phyloP scores from a whole-genome alignment of 2,888 invertebrate genomes.

The Trichogramma evanescens region DNA sequence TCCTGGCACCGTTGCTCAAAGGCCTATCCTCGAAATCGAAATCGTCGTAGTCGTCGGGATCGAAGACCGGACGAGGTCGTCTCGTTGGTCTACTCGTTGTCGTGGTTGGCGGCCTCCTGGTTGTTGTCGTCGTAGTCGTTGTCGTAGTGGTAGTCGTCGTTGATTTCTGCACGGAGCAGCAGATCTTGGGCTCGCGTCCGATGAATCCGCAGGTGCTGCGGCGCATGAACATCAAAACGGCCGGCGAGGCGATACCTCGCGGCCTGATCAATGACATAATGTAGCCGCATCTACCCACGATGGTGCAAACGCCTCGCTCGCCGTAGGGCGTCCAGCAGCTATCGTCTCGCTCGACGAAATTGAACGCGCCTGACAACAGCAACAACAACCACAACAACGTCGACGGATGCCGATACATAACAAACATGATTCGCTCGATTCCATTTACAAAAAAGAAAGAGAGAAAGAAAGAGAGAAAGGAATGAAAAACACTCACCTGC shows the following conservation, averaged over 20 bases:
- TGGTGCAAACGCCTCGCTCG: constrained; percentile 48
- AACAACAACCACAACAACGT: neutral
- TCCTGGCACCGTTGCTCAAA: too few species aligned
- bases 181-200: constrained; percentile 56
- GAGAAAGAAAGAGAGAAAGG: too few species aligned
- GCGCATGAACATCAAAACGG: constrained; percentile 51
- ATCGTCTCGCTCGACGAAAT: neutral
- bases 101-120: neutral
- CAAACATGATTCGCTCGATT: too few species aligned
- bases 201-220: constrained; percentile 63
- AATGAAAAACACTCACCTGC: too few species aligned
- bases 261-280: constrained; percentile 46
- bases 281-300: constrained; percentile 46
- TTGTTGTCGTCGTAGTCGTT: neutral
- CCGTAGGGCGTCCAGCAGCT: constrained; percentile 47
- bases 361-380: neutral
- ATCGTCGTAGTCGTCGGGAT: neutral
- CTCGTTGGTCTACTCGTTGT: neutral
- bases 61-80: neutral
- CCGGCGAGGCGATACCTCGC: constrained; percentile 39
- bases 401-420: too few species aligned
- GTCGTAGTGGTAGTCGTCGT: constrained; percentile 6
- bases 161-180: constrained; percentile 52
- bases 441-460: too few species aligned
- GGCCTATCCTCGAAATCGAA: too few species aligned